Percentiles rank a stretch among this genome's conserved stretches.
Evolutionary conservation across 2,797 vertebrate genomes (phyloP).

Genomic region (Coregonus suidteri): DNA sequence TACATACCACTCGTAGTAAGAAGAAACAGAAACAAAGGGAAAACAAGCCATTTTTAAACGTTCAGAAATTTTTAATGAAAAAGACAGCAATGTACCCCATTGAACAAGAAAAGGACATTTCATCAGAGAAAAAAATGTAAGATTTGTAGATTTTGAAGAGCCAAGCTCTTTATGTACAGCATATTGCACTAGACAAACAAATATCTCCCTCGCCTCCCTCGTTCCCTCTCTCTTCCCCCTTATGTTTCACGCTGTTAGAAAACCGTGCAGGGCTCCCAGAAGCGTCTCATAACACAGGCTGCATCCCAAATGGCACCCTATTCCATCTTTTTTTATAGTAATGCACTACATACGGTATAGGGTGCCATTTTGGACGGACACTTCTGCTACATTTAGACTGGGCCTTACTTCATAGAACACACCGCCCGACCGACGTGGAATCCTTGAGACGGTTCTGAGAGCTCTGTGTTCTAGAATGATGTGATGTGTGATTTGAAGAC

Average conservation of each 20-base stretch:
- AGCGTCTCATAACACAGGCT: conserved; percentile 69
- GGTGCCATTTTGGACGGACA: neutral
- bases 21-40: conserved; percentile 13
- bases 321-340: neutral
- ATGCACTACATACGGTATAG: neutral
- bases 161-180: conserved; percentile 79
- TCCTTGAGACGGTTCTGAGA: conserved; percentile 72
- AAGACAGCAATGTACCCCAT: conserved; percentile 72
- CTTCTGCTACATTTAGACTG: conserved; percentile 76
- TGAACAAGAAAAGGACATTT: conserved; percentile 71
- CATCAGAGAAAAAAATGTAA: conserved; percentile 66
- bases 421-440: conserved; percentile 56
- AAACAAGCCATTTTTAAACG: conserved; percentile 32
- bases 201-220: conserved; percentile 48
- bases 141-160: conserved; percentile 73
- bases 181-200: conserved; percentile 78
- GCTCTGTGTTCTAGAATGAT: conserved; percentile 27
- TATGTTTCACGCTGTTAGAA: conserved; percentile 49
- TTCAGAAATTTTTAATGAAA: conserved; percentile 76
- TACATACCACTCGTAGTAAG: neutral
- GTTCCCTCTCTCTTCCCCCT: conserved; percentile 7
- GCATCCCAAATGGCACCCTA: conserved; percentile 51
- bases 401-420: conserved; percentile 67
- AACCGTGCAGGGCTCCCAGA: conserved; percentile 58
- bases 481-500: no score